Base-by-base conservation (phyloP, 1,140 invertebrate species). In the Cardiocondyla obscurior region DNA sequence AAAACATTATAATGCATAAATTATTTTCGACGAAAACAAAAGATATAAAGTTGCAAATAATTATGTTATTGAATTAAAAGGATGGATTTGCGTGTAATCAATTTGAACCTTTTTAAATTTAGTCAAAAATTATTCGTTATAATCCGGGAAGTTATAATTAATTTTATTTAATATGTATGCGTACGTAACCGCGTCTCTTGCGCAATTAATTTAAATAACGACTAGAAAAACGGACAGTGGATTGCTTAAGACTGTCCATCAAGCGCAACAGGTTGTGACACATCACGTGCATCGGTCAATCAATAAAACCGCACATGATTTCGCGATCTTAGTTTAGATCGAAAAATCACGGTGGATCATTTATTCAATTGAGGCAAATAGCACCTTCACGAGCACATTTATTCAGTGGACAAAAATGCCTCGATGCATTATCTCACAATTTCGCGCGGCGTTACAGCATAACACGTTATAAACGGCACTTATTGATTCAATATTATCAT, bases 231-330 rank as follows among this genome's bases (percentile, higher is more conserved):
- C 57, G 73, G 46, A 86, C 74, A 74, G 16, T 1, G 42, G 53
- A 76, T 72, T 67, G 55, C 33, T 51, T 53, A 84, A 88, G 64
- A 83, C 64, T 55, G 86, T 88, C 73, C 85, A 44, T 88, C 82
- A 84, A 76, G 73, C 36, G 86, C 86, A 88, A 88, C 86, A 88
- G 85, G 86, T 88, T 83, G 85, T 28, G 42, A 87, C 86, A 82
- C 65, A 82, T 87, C 82, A 82, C 85, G 82, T 76, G 70, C 64
- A 76, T 73, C 70, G 76, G 51, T 55, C 51, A 69, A 70, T 84
- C 86, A 82, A 88, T 88, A 87, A 87, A 88, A 88, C 81, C 49
- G 19, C 76, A 74, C 14, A 33, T 10, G 49, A 16, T 25, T 73
- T 36, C 53, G 55, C 51, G 57, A 82, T 85, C 64, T 69, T 30